These are phyloP conservation scores for Falco cherrug DNA, from an alignment of 2,797 vertebrate species.

Conservation along the genomic window DNA sequence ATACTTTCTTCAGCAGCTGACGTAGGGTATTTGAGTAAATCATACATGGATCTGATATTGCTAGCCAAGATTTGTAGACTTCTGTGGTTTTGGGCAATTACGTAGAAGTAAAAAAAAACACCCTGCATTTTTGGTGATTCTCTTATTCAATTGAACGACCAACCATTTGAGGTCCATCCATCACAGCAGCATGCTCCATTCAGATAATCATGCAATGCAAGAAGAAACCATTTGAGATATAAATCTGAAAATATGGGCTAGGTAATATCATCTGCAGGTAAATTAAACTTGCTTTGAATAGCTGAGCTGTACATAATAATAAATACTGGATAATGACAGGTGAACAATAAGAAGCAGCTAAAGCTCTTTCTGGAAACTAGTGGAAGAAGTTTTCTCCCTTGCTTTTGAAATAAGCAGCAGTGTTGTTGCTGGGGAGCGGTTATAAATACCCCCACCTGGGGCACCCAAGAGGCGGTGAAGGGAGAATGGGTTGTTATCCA, in stretches of 20 bases:
- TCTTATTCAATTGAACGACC: neutral
- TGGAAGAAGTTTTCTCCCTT: neutral
- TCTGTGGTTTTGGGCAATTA: neutral
- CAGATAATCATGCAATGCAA: neutral
- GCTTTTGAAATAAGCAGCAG: neutral
- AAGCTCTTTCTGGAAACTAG: neutral
- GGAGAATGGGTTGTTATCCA: rapidly evolving
- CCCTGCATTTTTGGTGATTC: neutral
- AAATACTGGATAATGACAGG: neutral
- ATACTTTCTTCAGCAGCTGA: neutral
- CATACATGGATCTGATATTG: neutral
- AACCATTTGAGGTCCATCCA: neutral
- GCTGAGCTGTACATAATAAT: neutral
- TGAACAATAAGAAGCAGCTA: neutral
- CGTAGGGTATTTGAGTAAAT: neutral
- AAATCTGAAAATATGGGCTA: conserved; percentile 1
- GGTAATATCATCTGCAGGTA: neutral
- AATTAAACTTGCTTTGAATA: conserved; percentile 28
- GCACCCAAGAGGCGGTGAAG: too few species aligned
- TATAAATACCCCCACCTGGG: neutral
- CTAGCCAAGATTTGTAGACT: neutral
- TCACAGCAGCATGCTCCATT: neutral
- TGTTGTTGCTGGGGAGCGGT: neutral
- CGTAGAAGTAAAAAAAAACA: neutral
- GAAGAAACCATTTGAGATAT: neutral